A percentile compares a stretch with the other conserved stretches of the same genome.
Evolutionary conservation across 1,140 invertebrate genomes (phyloP).

Genomic region (Saccostrea cuccullata): DNA sequence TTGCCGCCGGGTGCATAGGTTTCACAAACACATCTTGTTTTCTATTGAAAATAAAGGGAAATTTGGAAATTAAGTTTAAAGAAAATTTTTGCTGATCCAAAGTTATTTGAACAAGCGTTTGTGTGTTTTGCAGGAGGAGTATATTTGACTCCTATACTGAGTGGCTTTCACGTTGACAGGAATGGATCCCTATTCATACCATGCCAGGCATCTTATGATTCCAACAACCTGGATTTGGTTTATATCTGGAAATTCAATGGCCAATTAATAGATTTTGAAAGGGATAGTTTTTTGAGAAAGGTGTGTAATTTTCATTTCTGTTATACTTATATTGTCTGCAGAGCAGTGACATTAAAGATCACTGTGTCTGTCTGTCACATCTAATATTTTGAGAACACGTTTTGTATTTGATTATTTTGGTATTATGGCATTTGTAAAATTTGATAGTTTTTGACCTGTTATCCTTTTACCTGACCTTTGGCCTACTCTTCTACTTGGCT

Average conservation of each 20-base stretch:
- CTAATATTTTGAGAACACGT: too few relatives aligned
- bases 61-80: background rate
- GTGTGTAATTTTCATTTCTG: constrained; percentile 49
- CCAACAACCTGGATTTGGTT: constrained; percentile 57
- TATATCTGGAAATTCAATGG: constrained; percentile 68
- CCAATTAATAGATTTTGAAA: constrained; percentile 58
- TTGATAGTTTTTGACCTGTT: too few relatives aligned
- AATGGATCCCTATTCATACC: constrained; percentile 68
- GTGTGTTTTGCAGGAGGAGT: constrained; percentile 44
- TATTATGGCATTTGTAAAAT: too few relatives aligned
- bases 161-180: constrained; percentile 44
- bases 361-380: too few relatives aligned
- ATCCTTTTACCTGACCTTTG: too few relatives aligned
- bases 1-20: too few relatives aligned
- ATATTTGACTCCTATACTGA: constrained; percentile 50
- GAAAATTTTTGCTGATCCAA: background rate
- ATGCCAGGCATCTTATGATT: constrained; percentile 66
- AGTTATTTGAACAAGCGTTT: background rate
- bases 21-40: too few relatives aligned
- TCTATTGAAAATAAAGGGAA: too few relatives aligned
- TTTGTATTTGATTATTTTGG: too few relatives aligned
- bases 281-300: constrained; percentile 58
- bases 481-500: too few relatives aligned
- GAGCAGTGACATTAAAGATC: too few relatives aligned
- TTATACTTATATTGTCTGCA: too few relatives aligned